Base-by-base conservation (phyloP, 2,113 vertebrate species). In the Crotalus viridis region DNA sequence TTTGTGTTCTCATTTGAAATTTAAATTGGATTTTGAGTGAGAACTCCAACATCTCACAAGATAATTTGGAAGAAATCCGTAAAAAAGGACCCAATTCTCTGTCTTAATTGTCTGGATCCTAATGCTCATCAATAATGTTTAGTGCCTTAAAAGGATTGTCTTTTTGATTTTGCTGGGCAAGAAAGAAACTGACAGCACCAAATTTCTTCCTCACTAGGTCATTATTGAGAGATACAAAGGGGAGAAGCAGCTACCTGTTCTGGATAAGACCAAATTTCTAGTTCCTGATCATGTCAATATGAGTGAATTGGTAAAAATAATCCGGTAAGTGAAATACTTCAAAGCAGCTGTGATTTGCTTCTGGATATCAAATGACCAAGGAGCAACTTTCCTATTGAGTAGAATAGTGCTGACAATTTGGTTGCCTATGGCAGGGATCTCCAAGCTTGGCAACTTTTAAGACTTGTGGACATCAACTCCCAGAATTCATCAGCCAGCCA, bases 181-280 rank as follows among this genome's bases (percentile, higher is more conserved):
- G 46, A 51, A 85, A 85, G 22, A 54, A 22, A 19, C 57, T 85
- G 55, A 64, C 26, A 61, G 22, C 81, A 13, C 10, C 43, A 9
- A 19, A n/a, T 61, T 89, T 93, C 52, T 96, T 86, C 93, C 59
- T 88, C 43, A 89, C 48, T 95, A 99, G 99, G 99, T 99, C 95
- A 99, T 99, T 96, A 99, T 99, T 0, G 99, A 99, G 95, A 97
- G 99, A 52, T 99, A 99, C 93, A 99, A 99, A 98, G 99, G 99
- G 19, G 99, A 99, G 97, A 99, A 99, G 55, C 99, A 99, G 97
- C 98, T 99, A 89, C 99, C 99, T 0, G 98, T 99, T 94, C 94
- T 99, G 98, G 99, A 99, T 97, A 99, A 99, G 97, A 99, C 99
- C 96, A 99, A 99, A 97, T 99, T 99, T 96, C 98, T 99, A 94